Evolutionary conservation across 2,113 vertebrate species (phyloP).

Genomic region (Rhadina sibilatrix): DNA sequence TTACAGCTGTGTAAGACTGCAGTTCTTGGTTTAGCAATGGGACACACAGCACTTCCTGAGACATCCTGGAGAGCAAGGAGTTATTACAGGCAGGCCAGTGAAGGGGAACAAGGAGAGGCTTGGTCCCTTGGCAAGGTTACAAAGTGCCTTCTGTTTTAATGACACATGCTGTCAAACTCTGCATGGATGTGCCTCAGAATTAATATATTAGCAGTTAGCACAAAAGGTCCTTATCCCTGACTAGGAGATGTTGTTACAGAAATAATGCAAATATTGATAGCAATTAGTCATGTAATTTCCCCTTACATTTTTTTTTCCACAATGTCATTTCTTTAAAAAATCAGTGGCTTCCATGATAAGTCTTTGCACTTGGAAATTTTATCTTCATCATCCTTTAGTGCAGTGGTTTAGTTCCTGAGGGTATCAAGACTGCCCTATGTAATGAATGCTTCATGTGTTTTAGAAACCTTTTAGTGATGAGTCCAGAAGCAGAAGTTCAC

Average conservation of each 20-base stretch:
- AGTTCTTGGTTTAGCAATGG: background rate
- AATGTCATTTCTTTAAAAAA: background rate
- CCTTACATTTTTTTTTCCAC: background rate
- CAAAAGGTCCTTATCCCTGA: background rate
- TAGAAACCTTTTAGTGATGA: background rate
- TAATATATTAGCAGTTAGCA: background rate
- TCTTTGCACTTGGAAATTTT: background rate
- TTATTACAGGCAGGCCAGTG: background rate
- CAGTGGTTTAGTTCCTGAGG: background rate
- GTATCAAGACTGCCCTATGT: background rate
- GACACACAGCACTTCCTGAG: background rate
- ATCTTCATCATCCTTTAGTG: background rate
- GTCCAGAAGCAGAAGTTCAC: background rate
- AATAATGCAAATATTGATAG: slow-evolving; percentile 5
- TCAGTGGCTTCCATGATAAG: background rate
- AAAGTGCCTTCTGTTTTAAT: background rate
- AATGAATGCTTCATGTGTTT: background rate
- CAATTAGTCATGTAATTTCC: background rate
- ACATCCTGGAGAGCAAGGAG: background rate
- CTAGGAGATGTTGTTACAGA: background rate
- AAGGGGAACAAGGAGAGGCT: background rate
- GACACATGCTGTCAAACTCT: slow-evolving; percentile 11
- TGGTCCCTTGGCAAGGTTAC: background rate
- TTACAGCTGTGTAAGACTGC: background rate
- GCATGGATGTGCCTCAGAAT: background rate